phyloP scores from a whole-genome alignment of 2,888 invertebrate species.

The Prosopocoilus inquinatus region DNA sequence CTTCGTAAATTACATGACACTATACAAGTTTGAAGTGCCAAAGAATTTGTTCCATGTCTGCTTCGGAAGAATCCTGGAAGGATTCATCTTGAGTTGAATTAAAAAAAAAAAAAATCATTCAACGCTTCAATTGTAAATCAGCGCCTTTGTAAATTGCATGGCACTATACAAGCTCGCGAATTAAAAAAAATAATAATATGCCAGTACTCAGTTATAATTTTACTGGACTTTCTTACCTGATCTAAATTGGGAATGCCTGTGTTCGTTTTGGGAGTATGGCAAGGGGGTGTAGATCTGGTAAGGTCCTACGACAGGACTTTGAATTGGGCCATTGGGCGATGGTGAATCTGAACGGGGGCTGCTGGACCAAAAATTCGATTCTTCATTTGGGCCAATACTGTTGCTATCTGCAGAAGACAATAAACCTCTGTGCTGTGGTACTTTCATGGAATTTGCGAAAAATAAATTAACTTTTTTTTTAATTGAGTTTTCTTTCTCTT shows the following conservation, averaged over 20 bases:
- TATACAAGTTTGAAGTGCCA: too few relatives aligned
- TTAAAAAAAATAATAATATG: too few relatives aligned
- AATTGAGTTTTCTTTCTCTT: too few relatives aligned
- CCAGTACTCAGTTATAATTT: slow-evolving; percentile 9
- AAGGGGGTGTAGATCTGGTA: slow-evolving; percentile 41
- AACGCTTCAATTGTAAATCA: too few relatives aligned
- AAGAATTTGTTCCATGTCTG: slow-evolving; percentile 37
- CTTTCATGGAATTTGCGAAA: too few relatives aligned
- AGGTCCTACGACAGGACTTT: slow-evolving; percentile 36
- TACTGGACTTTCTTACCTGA: slow-evolving; percentile 24
- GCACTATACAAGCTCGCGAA: too few relatives aligned
- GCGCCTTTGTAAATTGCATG: too few relatives aligned
- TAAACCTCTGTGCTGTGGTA: not conserved
- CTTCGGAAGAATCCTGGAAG: slow-evolving; percentile 24
- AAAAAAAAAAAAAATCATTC: too few relatives aligned
- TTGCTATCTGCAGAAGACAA: slow-evolving; percentile 22
- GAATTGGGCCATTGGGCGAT: slow-evolving; percentile 37
- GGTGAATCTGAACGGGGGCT: slow-evolving; percentile 46
- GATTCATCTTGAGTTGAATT: not conserved
- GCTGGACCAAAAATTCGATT: slow-evolving; percentile 46
- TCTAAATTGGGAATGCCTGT: slow-evolving; percentile 27
- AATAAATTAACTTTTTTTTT: too few relatives aligned
- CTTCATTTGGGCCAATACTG: slow-evolving; percentile 34
- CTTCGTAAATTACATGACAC: too few relatives aligned
- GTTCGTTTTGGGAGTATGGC: slow-evolving; percentile 26